Evolutionary conservation across 1,140 invertebrate genomes (phyloP).

Genomic region (Lordiphosa mommai): DNA sequence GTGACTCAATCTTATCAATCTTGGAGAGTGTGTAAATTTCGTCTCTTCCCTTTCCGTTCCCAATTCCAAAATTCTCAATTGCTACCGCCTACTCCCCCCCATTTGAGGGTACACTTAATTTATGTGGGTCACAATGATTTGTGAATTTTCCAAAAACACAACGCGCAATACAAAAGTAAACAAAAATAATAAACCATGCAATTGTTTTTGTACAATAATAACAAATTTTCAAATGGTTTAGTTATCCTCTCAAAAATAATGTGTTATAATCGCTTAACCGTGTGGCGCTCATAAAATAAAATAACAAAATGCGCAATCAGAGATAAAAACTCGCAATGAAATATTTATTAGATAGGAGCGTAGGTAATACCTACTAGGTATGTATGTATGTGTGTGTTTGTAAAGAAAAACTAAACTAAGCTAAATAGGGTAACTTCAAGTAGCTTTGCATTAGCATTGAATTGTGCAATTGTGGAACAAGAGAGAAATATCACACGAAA

Average conservation of each 20-base stretch:
- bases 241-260: not conserved
- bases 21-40: no score
- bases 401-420: not conserved
- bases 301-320: slow-evolving; percentile 28
- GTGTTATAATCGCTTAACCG: slow-evolving; percentile 41
- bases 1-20: no score
- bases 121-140: slow-evolving; percentile 26
- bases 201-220: no score
- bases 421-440: slow-evolving; percentile 14
- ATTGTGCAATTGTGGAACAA: slow-evolving; percentile 46
- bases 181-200: slow-evolving; percentile 10
- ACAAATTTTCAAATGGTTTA: no score
- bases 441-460: slow-evolving; percentile 58
- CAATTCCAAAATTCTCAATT: no score
- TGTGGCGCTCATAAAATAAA: no score
- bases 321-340: slow-evolving; percentile 57
- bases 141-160: not conserved
- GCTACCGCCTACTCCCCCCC: no score
- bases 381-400: not conserved
- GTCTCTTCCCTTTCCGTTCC: no score
- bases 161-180: slow-evolving; percentile 17
- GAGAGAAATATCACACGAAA: not conserved
- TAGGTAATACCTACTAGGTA: no score
- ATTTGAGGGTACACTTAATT: not conserved
- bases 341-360: slow-evolving; percentile 27